Conservation (phyloP, 2,113 vertebrate genomes). For the Labrus mixtus region DNA sequence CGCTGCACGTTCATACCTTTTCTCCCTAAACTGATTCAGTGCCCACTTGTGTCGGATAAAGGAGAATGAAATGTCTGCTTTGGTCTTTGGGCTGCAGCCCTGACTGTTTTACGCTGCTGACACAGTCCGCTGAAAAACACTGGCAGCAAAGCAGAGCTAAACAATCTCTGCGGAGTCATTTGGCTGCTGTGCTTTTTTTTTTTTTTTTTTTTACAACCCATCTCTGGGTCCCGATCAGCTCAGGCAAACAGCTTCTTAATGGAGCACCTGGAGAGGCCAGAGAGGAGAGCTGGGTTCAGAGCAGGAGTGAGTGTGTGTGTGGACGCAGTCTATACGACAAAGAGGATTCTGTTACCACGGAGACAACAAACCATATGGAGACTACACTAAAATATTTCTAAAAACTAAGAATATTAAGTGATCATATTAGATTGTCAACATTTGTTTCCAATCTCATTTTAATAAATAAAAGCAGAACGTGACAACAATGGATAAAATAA, state of each 20-base stretch:
- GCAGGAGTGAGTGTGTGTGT: conserved; percentile 2
- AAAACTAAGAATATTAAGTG: no score
- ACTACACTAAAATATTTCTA: no score
- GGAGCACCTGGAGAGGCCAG: conserved; percentile 21
- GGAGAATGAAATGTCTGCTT: conserved; percentile 30
- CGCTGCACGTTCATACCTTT: conserved; percentile 16
- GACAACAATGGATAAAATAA: no score
- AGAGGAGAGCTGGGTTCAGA: conserved; percentile 14
- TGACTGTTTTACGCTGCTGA: conserved; percentile 32
- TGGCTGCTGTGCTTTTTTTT: not conserved
- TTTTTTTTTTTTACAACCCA: conserved; percentile 16
- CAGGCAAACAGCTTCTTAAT: conserved; percentile 43
- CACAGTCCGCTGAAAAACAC: conserved; percentile 20
- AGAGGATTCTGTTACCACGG: not conserved
- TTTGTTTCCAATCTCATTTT: no score
- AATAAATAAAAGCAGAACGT: no score
- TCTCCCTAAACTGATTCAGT: conserved; percentile 30
- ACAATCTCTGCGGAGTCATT: conserved; percentile 43
- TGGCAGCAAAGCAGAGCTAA: conserved; percentile 27
- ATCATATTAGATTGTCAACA: no score
- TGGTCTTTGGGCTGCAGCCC: not conserved
- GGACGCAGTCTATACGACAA: no score
- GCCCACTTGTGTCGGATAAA: conserved; percentile 31
- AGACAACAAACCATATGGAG: not conserved
- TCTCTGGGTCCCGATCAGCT: conserved; percentile 11